A percentile compares a stretch with the other conserved stretches of the same genome.
Evolutionary conservation across 1,140 invertebrate species (phyloP).

Genomic region (Drosophila chauvacae): DNA sequence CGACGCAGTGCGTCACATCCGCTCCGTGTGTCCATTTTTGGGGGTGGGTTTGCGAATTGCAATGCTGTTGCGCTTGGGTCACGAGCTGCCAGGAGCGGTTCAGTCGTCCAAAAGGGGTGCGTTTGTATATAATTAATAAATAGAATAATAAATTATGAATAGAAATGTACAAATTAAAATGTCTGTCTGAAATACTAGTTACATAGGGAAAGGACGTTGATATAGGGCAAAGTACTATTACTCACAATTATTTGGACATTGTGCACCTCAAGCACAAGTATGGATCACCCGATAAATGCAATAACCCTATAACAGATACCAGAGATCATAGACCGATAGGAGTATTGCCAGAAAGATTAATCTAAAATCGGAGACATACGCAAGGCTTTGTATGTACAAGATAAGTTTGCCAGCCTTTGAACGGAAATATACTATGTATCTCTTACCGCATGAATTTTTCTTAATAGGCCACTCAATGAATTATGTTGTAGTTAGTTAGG

Average conservation of each 20-base stretch:
- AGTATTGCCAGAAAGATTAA: not conserved
- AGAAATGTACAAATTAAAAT: not conserved
- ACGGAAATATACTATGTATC: not conserved
- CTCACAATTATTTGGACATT: no score
- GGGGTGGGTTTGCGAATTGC: conserved; percentile 59
- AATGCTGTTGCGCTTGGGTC: conserved; percentile 59
- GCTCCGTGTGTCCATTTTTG: not conserved
- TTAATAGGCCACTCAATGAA: not conserved
- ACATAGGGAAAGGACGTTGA: not conserved
- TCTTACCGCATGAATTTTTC: not conserved
- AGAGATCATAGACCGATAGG: not conserved
- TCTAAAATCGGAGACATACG: no score
- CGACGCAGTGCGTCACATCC: conserved; percentile 54
- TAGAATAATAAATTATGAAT: not conserved
- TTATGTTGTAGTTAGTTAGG: not conserved
- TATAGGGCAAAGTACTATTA: not conserved
- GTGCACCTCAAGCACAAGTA: no score
- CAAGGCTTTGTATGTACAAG: not conserved
- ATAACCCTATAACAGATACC: not conserved
- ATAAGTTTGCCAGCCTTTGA: not conserved
- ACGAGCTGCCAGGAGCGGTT: conserved; percentile 28
- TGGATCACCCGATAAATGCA: not conserved
- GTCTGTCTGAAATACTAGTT: not conserved
- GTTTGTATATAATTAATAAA: no score
- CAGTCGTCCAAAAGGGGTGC: no score